phyloP scores from a whole-genome alignment of 2,113 vertebrate species.

The Sorex araneus region DNA sequence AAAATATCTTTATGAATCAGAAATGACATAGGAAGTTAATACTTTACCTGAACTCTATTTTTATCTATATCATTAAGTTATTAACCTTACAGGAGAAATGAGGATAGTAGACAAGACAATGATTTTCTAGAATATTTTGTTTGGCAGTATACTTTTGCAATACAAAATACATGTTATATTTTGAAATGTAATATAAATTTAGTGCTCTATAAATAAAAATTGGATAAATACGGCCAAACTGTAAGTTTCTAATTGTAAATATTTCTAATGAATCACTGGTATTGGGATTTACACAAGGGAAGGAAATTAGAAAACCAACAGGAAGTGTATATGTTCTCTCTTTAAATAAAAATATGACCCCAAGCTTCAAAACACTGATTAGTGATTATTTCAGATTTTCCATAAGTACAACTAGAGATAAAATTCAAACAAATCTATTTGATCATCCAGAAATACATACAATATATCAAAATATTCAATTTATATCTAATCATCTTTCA shows the following conservation, averaged over 20 bases:
- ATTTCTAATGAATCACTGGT: constrained; percentile 3
- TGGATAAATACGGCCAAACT: constrained; percentile 3
- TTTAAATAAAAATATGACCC: neutral
- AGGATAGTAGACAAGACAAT: too few species aligned
- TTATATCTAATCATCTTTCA: neutral
- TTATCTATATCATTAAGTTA: too few species aligned
- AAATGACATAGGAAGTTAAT: too few species aligned
- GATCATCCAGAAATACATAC: neutral
- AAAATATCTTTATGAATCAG: too few species aligned
- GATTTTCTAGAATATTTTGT: too few species aligned
- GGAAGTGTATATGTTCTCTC: neutral
- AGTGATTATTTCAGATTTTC: neutral
- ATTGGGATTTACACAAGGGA: neutral
- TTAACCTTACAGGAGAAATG: too few species aligned
- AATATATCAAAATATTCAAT: neutral
- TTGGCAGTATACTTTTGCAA: too few species aligned
- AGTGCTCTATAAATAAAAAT: constrained; percentile 27
- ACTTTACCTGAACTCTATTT: too few species aligned
- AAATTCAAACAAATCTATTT: constrained; percentile 17
- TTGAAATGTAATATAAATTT: too few species aligned
- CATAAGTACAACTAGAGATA: neutral
- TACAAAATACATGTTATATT: too few species aligned
- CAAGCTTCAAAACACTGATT: neutral
- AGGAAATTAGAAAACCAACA: constrained; percentile 21
- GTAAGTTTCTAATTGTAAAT: neutral